Evolutionary conservation across 2,113 vertebrate genomes (phyloP).

Genomic region (Epinephelus lanceolatus): DNA sequence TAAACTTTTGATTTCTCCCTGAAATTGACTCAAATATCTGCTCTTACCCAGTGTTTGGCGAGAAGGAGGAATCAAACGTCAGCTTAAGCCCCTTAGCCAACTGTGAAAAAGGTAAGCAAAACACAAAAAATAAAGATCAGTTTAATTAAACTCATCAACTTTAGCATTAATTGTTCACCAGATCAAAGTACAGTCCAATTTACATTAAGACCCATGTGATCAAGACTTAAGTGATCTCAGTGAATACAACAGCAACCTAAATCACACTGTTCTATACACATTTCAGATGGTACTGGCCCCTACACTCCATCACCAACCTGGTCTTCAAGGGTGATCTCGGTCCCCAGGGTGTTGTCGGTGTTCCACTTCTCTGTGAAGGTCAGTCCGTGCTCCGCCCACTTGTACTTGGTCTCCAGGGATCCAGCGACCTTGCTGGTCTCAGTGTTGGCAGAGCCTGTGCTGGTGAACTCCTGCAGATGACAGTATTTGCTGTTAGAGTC

Average conservation of each 20-base stretch:
- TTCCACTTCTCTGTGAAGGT: slow-evolving; percentile 99
- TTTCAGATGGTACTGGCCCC: neutral
- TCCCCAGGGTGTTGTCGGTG: slow-evolving; percentile 96
- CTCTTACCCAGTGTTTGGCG: slow-evolving; percentile 97
- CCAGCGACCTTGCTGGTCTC: slow-evolving; percentile 96
- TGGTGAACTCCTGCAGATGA: slow-evolving; percentile 93
- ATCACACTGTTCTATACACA: neutral
- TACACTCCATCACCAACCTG: slow-evolving; percentile 50
- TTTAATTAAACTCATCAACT: neutral
- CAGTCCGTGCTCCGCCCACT: slow-evolving; percentile 93
- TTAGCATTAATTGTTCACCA: neutral
- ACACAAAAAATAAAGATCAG: neutral
- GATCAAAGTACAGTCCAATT: neutral
- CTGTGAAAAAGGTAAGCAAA: slow-evolving; percentile 75
- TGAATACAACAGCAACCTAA: neutral
- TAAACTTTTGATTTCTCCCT: neutral
- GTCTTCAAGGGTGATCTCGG: slow-evolving; percentile 93
- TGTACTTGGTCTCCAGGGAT: slow-evolving; percentile 98
- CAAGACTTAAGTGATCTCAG: no score
- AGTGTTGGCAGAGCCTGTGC: slow-evolving; percentile 94
- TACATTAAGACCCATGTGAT: neutral
- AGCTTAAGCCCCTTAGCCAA: slow-evolving; percentile 94
- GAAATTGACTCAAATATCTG: neutral
- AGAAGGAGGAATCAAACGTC: slow-evolving; percentile 97
- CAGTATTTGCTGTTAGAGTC: neutral